Conservation (phyloP, 2,888 invertebrate species). For the Hyalella azteca region DNA sequence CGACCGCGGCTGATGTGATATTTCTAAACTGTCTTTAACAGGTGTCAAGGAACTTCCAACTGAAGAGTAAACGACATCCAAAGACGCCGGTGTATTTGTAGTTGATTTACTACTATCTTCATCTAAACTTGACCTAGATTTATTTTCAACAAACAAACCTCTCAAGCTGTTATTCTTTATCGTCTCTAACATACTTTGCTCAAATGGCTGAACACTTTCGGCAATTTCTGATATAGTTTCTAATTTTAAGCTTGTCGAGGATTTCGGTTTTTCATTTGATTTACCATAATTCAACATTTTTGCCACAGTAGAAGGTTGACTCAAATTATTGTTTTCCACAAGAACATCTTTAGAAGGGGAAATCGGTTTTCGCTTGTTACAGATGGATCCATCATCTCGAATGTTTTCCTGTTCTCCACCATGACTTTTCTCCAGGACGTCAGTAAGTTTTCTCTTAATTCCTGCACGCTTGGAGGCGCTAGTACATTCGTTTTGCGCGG, state of each 20-base stretch:
- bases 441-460: slow-evolving; percentile 52
- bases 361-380: slow-evolving; percentile 31
- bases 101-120: no score
- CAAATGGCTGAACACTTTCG: slow-evolving; percentile 47
- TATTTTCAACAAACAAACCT: not conserved
- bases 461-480: slow-evolving; percentile 45
- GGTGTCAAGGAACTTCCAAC: not conserved
- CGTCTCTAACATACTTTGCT: slow-evolving; percentile 23
- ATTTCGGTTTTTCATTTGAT: not conserved
- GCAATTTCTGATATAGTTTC: slow-evolving; percentile 37
- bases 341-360: slow-evolving; percentile 44
- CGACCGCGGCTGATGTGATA: not conserved
- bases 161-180: slow-evolving; percentile 3
- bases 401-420: slow-evolving; percentile 43
- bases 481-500: not conserved
- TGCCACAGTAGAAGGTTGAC: slow-evolving; percentile 30
- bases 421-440: slow-evolving; percentile 42
- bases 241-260: not conserved
- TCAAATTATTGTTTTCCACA: slow-evolving; percentile 5
- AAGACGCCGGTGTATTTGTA: no score
- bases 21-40: not conserved
- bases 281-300: slow-evolving; percentile 55
- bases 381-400: not conserved
- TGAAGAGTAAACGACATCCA: not conserved
- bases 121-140: not conserved